phyloP scores from a whole-genome alignment of 2,888 invertebrate species.

The Cancer borealis region DNA sequence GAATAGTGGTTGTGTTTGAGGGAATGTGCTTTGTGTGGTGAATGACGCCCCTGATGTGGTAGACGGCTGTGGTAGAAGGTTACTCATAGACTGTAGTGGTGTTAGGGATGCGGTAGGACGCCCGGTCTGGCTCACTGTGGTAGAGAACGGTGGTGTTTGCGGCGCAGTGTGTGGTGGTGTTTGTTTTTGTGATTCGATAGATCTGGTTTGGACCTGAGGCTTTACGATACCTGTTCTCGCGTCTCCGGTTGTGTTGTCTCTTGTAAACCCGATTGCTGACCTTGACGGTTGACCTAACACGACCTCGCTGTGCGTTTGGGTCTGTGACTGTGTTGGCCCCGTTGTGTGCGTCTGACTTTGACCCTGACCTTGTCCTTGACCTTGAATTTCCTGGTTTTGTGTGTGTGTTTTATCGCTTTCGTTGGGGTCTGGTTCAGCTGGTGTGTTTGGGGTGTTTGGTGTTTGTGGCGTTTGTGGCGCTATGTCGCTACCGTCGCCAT shows the following conservation, averaged over 20 bases:
- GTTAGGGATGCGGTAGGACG: constrained; percentile 66
- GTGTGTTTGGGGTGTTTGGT: background rate
- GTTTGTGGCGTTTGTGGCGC: constrained; percentile 24
- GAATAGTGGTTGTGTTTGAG: constrained; percentile 75
- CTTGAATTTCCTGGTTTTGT: too few species aligned
- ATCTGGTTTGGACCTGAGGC: constrained; percentile 67
- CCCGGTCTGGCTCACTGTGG: background rate
- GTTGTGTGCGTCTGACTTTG: too few species aligned
- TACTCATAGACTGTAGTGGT: constrained; percentile 74
- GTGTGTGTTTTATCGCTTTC: too few species aligned
- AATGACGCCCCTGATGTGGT: too few species aligned
- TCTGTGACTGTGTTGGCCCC: background rate
- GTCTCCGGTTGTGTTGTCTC: constrained; percentile 54
- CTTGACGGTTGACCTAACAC: constrained; percentile 56
- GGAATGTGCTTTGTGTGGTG: too few species aligned
- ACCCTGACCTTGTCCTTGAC: too few species aligned
- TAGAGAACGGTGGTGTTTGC: background rate
- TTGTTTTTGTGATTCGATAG: constrained; percentile 39
- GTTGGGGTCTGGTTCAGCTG: too few species aligned
- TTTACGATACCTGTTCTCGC: constrained; percentile 74
- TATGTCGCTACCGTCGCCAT: background rate
- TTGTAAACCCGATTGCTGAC: constrained; percentile 59
- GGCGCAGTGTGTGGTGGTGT: background rate
- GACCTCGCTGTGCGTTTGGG: constrained; percentile 50
- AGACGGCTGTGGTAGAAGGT: constrained; percentile 70